phyloP scores from a whole-genome alignment of 2,113 vertebrate species.

The Sula dactylatra region DNA sequence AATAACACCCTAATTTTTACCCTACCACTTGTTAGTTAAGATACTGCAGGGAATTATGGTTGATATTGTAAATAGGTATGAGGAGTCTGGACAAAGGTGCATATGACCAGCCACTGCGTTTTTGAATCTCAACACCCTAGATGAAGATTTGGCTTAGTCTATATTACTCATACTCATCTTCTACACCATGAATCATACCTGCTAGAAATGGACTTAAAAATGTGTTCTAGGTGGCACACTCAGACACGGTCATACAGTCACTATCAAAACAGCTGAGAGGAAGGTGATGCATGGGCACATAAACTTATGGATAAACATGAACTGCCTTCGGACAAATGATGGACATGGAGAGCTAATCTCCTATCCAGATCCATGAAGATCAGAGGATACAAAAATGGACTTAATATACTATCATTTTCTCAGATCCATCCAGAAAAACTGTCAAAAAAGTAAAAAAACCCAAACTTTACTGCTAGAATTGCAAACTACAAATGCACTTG shows the following conservation, averaged over 20 bases:
- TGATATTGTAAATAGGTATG: neutral
- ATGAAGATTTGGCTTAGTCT: neutral
- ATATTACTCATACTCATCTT: neutral
- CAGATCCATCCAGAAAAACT: neutral
- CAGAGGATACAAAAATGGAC: neutral
- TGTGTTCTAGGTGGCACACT: neutral
- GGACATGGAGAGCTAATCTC: neutral
- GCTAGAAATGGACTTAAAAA: neutral
- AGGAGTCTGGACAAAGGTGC: neutral
- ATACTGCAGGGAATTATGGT: neutral
- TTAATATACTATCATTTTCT: neutral
- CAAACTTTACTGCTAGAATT: neutral
- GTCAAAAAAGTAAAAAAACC: neutral
- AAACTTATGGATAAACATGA: neutral
- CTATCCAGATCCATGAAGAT: neutral
- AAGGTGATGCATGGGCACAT: neutral
- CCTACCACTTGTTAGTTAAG: neutral
- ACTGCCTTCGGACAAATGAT: neutral
- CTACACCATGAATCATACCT: neutral
- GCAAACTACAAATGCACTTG: neutral
- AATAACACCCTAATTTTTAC: neutral
- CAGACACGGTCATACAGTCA: neutral
- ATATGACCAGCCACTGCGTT: neutral
- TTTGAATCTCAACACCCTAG: neutral
- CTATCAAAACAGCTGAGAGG: neutral